Evolutionary conservation across 2,113 vertebrate species (phyloP).

Genomic region (Willisornis vidua): DNA sequence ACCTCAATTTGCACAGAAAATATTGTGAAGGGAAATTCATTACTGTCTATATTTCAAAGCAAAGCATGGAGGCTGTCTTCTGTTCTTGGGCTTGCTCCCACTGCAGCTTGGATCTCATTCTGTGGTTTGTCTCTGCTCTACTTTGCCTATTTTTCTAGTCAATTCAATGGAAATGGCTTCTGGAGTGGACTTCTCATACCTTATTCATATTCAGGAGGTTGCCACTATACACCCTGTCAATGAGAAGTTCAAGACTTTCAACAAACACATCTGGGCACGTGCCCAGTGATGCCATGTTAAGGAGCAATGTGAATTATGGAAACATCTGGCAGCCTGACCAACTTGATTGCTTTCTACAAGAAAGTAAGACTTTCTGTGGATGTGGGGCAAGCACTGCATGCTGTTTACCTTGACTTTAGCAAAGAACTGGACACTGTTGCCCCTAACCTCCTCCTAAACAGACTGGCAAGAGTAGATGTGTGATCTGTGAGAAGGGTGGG

Average conservation of each 20-base stretch:
- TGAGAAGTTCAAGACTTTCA: background rate
- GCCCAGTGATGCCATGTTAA: background rate
- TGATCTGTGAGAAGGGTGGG: background rate
- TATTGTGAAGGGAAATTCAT: background rate
- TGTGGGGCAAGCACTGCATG: background rate
- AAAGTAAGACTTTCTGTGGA: background rate
- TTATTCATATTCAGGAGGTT: background rate
- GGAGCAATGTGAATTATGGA: background rate
- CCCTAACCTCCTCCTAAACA: background rate
- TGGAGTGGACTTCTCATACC: background rate
- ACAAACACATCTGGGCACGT: accelerated
- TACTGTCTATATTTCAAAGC: background rate
- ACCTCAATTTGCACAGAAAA: background rate
- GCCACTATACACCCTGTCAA: background rate
- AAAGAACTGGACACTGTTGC: background rate
- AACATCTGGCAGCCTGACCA: background rate
- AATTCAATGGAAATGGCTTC: background rate
- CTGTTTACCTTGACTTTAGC: background rate
- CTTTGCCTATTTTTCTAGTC: background rate
- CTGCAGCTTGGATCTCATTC: accelerated
- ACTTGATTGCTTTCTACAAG: background rate
- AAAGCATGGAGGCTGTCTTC: background rate
- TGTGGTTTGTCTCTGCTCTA: background rate
- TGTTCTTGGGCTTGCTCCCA: background rate
- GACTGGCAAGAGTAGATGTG: background rate